Evolutionary conservation across 2,888 invertebrate genomes (phyloP), one percentile per base, ranked within the genome.

Genomic region (Slavum lentiscoides): DNA sequence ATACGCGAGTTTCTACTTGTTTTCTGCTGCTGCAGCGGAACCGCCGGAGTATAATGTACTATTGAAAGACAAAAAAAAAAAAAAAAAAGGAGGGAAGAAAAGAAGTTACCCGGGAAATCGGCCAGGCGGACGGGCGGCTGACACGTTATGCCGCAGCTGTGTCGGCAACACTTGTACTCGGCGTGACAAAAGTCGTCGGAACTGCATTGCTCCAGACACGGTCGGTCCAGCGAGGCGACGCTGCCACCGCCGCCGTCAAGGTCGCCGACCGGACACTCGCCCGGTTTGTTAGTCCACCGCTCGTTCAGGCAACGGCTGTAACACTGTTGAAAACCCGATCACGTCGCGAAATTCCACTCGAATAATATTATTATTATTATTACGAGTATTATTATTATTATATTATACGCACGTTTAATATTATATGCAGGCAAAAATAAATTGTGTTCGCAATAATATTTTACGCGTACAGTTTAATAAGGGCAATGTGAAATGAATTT

Each of bases 111-210:
- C 85, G 13, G 85, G 84, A 58, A 86, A 83, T 88, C 87, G 84
- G 90, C 85, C 82, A 92, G 86, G 81, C 90, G 90, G 9, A 88
- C 84, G 0, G 93, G 90, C 53, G 90, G 88, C 85, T 91, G 91
- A 85, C 93, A 93, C 37, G 91, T 90, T 30, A 90, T 88, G 0
- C 93, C 92, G 84, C 93, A 93, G 39, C 88, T 87, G 83, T 91
- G 90, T 59, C 88, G 88, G 84, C 93, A 93, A 85, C 93, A 93
- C 83, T 92, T 90, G 82, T 90, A 89, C 1, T 90, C 89, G 83
- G 90, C 91, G 15, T 90, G 89, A 85, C 93, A 93, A 84, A 92
- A 91, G 0, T 89, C 89, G 85, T 93, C 93, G n/a, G 87, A 85
- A 82, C 87, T 86, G 85, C 92, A 92, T 3, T 90, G 89, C 67